Base-by-base conservation (phyloP, 2,888 invertebrate species). In the Mythimna ferrago region DNA sequence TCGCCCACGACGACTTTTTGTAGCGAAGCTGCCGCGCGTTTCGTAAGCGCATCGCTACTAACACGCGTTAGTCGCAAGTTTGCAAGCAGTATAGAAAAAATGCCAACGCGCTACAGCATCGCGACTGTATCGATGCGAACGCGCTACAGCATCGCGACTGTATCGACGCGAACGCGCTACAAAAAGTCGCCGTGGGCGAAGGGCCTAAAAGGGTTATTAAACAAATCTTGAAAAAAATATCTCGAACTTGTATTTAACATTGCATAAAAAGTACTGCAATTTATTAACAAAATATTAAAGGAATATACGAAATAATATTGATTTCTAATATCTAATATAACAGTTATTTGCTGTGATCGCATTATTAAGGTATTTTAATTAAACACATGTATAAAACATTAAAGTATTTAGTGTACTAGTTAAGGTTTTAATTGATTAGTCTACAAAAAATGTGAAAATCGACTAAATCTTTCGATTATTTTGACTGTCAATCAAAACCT, bases 331-430 rank as follows among this genome's bases (percentile, higher is more conserved):
- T 63, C 71, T 83, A 75, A 82, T 51, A 21, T 53, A 44, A 71
- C 85, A 83, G 74, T 74, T 69, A 66, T 63, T 76, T 60, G 64
- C 82, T 82, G 84, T 82, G 84, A 82, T 83, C 68, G 66, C 67
- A 65, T 81, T 82, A 74, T 63, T 83, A 72, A 73, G 58, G n/a
- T 81, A 73, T 73, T 66, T 63, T 62, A 62, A 44, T 26, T 44
- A 48, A 74, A 67, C 57, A 44, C 71, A 26, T 62, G 71, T 71
- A 57, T 62, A 35, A 61, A 62, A 78, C 38, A 44, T 78, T 66
- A 7, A 61, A 80, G 65, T 76, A 69, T 75, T 62, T 65, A n/a
- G 16, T 69, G 21, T n/a, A 11, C 32, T 41, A 54, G 38, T 1
- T 58, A 44, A 14, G 63, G 54, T 72, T 80, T 82, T 66, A 32